phyloP scores from a whole-genome alignment of 2,797 vertebrate species.

The Enteromius paludinosus region DNA sequence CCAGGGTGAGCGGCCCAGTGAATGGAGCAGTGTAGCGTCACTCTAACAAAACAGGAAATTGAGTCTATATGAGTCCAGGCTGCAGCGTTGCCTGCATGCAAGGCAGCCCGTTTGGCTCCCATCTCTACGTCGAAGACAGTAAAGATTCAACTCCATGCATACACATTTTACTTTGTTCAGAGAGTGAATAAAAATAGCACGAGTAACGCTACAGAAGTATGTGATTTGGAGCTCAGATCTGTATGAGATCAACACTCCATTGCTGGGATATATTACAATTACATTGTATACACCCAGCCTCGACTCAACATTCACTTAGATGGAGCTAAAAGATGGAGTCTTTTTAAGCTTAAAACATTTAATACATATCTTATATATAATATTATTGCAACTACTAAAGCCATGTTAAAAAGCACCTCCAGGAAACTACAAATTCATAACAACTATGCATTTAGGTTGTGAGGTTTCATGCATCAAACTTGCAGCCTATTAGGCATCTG shows the following conservation, averaged over 20 bases:
- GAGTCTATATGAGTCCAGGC: constrained; percentile 69
- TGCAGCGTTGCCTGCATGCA: constrained; percentile 42
- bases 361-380: background rate
- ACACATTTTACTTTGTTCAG: constrained; percentile 47
- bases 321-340: constrained; percentile 26
- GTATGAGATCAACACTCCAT: constrained; percentile 52
- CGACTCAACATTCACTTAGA: constrained; percentile 25
- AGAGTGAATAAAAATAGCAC: constrained; percentile 54
- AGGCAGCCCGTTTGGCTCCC: constrained; percentile 62
- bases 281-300: constrained; percentile 9
- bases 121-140: constrained; percentile 62
- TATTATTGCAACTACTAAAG: background rate
- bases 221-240: constrained; percentile 52
- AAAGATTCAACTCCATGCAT: constrained; percentile 51
- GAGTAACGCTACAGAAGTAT: constrained; percentile 49
- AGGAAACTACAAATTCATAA: background rate
- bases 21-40: constrained; percentile 71
- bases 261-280: constrained; percentile 32
- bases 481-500: constrained; percentile 55
- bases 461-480: constrained; percentile 44
- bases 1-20: constrained; percentile 68
- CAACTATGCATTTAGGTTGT: too few relatives aligned
- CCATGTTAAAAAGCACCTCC: background rate
- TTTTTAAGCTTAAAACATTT: constrained; percentile 15
- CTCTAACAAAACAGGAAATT: constrained; percentile 81